Evolutionary conservation across 2,113 vertebrate species (phyloP).

Genomic region (Ceyx margarethae): DNA sequence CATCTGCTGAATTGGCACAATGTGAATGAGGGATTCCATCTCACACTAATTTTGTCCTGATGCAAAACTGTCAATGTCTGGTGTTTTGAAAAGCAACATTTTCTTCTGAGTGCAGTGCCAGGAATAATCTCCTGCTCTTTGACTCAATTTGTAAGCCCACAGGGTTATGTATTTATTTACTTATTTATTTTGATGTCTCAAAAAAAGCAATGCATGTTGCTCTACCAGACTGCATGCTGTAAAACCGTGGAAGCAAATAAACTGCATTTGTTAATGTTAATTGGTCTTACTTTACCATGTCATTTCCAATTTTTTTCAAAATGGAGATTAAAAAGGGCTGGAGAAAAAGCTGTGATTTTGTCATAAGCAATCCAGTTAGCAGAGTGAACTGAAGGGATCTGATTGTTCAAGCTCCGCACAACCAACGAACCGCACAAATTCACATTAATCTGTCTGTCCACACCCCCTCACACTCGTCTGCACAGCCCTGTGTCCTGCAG

Average conservation of each 20-base stretch:
- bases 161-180: conserved; percentile 52
- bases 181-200: conserved; percentile 62
- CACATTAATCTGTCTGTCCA: conserved; percentile 29
- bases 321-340: conserved; percentile 47
- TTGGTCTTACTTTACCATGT: conserved; percentile 58
- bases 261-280: conserved; percentile 59
- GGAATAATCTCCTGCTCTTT: conserved; percentile 53
- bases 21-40: conserved; percentile 5
- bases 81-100: conserved; percentile 57
- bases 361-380: conserved; percentile 52
- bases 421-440: conserved; percentile 10
- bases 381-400: conserved; percentile 23
- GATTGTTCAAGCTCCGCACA: conserved; percentile 18
- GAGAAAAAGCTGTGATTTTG: conserved; percentile 60
- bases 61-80: conserved; percentile 45
- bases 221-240: not conserved
- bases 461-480: not conserved
- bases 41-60: conserved; percentile 25
- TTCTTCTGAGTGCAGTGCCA: conserved; percentile 54
- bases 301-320: conserved; percentile 60
- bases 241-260: conserved; percentile 36
- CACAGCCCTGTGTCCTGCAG: not conserved
- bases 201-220: conserved; percentile 21
- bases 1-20: conserved; percentile 13
- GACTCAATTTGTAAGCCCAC: conserved; percentile 52